These are phyloP conservation scores for Silurus aristotelis DNA, from an alignment of 2,797 vertebrate genomes.

Conservation along the genomic window DNA sequence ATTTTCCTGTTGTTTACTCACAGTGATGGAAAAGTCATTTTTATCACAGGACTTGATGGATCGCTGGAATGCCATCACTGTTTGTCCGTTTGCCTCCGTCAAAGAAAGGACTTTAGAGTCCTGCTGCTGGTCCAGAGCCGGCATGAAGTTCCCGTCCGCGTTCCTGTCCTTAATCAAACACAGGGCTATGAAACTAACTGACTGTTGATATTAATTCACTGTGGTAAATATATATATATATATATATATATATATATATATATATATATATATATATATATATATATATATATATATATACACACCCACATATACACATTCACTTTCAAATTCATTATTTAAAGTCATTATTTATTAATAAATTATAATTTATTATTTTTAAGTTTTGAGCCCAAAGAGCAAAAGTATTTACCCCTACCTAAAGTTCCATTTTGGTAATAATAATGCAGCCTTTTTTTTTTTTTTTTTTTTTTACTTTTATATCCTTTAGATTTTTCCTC, in stretches of 20 bases:
- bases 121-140: constrained; percentile 72
- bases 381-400: background rate
- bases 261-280: too few relatives aligned
- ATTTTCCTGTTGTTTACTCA: constrained; percentile 57
- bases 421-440: background rate
- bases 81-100: constrained; percentile 68
- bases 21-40: constrained; percentile 74
- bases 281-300: too few relatives aligned
- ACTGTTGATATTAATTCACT: background rate
- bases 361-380: too few relatives aligned
- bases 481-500: too few relatives aligned
- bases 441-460: background rate
- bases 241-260: too few relatives aligned
- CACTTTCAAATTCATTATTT: too few relatives aligned
- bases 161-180: constrained; percentile 71
- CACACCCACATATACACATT: too few relatives aligned
- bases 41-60: constrained; percentile 70
- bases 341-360: too few relatives aligned
- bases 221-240: background rate
- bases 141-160: constrained; percentile 60
- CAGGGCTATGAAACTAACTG: too few relatives aligned
- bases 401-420: background rate
- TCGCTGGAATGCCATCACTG: constrained; percentile 71
- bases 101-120: constrained; percentile 74
- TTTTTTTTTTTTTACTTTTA: background rate